Conservation (phyloP, 1,140 invertebrate species). For the Drosophila tani region DNA sequence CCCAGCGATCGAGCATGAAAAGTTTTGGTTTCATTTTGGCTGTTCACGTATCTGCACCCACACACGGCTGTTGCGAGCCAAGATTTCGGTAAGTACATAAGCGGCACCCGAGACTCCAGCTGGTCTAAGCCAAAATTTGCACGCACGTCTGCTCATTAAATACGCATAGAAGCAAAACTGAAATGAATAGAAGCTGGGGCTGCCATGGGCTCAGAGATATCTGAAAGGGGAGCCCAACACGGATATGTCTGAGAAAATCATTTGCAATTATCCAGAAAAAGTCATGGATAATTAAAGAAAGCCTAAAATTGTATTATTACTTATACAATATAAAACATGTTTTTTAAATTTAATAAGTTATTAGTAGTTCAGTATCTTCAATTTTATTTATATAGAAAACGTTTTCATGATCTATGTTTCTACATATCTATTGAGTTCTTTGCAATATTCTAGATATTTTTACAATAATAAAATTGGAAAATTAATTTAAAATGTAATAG, state of each 20-base stretch:
- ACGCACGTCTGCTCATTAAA: slow-evolving; percentile 83
- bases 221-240: not conserved
- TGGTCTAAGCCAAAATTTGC: slow-evolving; percentile 66
- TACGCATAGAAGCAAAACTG: slow-evolving; percentile 72
- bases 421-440: too few species aligned
- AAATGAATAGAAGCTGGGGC: slow-evolving; percentile 46
- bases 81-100: slow-evolving; percentile 53
- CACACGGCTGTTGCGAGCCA: slow-evolving; percentile 18
- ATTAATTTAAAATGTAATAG: too few species aligned
- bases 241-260: not conserved
- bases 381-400: too few species aligned
- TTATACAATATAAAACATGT: too few species aligned
- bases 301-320: too few species aligned
- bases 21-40: slow-evolving; percentile 83
- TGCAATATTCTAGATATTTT: too few species aligned
- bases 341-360: too few species aligned
- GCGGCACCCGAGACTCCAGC: slow-evolving; percentile 51
- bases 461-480: too few species aligned
- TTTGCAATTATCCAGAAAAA: not conserved
- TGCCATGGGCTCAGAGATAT: slow-evolving; percentile 18
- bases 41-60: slow-evolving; percentile 57
- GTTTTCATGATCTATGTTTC: too few species aligned
- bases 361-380: too few species aligned
- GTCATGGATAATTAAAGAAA: too few species aligned
- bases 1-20: slow-evolving; percentile 79